Conservation (phyloP, 2,113 vertebrate species). For the Verasper variegatus region DNA sequence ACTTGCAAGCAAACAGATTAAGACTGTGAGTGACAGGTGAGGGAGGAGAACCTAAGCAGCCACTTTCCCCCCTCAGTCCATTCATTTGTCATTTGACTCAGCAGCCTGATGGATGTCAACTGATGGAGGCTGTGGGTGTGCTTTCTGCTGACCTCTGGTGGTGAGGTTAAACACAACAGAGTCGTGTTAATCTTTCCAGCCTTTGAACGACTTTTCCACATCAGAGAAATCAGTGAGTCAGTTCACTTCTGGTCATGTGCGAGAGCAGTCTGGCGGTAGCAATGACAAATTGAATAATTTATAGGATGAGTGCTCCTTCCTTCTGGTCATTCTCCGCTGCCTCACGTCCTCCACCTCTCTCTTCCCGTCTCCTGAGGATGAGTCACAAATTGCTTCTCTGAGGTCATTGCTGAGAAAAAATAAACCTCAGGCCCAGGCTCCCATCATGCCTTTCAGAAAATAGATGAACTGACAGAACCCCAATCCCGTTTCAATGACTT, state of each 20-base stretch:
- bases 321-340: conserved; percentile 20
- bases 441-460: conserved; percentile 47
- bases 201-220: background rate
- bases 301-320: conserved; percentile 12
- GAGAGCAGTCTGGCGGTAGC: background rate
- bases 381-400: conserved; percentile 54
- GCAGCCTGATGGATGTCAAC: conserved; percentile 7
- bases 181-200: background rate
- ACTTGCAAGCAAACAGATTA: conserved; percentile 22
- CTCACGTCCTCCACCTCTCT: conserved; percentile 41
- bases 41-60: conserved; percentile 32
- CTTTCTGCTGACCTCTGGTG: conserved; percentile 51
- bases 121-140: background rate
- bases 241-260: conserved; percentile 10
- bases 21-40: conserved; percentile 40
- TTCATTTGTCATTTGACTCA: conserved; percentile 37
- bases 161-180: conserved; percentile 13
- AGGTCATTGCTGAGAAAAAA: conserved; percentile 42
- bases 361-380: conserved; percentile 33
- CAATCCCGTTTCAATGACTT: conserved; percentile 38
- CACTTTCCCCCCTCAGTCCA: conserved; percentile 18
- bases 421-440: conserved; percentile 10
- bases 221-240: conserved; percentile 15
- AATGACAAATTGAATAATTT: conserved; percentile 34
- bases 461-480: conserved; percentile 17